Evolutionary conservation across 2,797 vertebrate genomes (phyloP).

Genomic region (Phrynocephalus guinanensis): DNA sequence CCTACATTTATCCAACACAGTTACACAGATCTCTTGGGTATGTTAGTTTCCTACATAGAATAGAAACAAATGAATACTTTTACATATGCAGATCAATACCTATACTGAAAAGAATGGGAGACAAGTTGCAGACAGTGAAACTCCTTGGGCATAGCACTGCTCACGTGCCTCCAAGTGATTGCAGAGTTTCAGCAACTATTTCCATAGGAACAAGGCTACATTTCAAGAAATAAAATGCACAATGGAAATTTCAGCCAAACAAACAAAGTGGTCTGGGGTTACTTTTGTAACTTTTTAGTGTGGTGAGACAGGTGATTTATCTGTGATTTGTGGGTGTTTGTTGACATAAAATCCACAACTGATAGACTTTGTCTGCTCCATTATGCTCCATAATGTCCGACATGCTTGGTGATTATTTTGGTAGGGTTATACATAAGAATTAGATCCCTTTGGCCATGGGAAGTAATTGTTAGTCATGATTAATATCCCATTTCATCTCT

Average conservation of each 20-base stretch:
- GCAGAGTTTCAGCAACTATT: not conserved
- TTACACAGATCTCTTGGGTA: not conserved
- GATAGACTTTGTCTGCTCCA: slow-evolving; percentile 24
- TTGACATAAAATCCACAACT: slow-evolving; percentile 19
- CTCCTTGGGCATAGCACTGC: not conserved
- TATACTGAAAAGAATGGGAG: not conserved
- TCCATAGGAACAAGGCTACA: not conserved
- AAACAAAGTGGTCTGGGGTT: not conserved
- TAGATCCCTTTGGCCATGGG: slow-evolving; percentile 56
- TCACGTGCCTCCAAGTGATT: not conserved
- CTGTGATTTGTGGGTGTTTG: slow-evolving; percentile 48
- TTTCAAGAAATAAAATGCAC: not conserved
- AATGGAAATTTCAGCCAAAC: not conserved
- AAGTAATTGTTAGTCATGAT: slow-evolving; percentile 59
- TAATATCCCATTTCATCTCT: slow-evolving; percentile 69
- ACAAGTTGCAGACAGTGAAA: not conserved
- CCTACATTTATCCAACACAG: not conserved
- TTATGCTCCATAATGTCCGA: slow-evolving; percentile 14
- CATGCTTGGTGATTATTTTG: slow-evolving; percentile 65
- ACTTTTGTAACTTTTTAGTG: slow-evolving; percentile 61
- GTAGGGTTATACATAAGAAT: slow-evolving; percentile 57
- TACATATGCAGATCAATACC: not conserved
- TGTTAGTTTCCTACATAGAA: not conserved
- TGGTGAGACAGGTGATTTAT: slow-evolving; percentile 51
- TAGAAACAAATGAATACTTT: not conserved